Evolutionary conservation across 2,888 invertebrate genomes (phyloP).

Genomic region (Priapulus caudatus): DNA sequence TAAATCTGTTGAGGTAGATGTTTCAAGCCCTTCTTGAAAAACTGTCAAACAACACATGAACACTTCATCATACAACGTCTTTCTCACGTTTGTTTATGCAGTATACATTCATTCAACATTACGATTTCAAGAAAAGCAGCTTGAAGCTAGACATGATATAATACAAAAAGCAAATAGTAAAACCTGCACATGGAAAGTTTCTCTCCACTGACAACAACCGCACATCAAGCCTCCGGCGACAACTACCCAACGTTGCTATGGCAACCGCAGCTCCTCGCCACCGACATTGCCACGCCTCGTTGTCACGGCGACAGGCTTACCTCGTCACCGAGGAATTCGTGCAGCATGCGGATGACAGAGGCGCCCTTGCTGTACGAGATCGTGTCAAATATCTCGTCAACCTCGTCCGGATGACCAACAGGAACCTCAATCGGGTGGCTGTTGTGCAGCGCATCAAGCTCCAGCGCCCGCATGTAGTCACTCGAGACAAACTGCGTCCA

Average conservation of each 20-base stretch:
- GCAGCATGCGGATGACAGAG: conserved; percentile 84
- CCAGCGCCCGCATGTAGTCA: conserved; percentile 61
- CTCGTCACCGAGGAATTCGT: conserved; percentile 79
- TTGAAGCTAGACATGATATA: no score
- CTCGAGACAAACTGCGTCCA: conserved; percentile 93
- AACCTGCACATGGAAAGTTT: no score
- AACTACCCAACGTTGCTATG: no score
- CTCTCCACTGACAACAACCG: no score
- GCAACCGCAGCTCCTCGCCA: no score
- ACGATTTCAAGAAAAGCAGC: no score
- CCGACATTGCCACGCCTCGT: no score
- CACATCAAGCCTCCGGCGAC: no score
- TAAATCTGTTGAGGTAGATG: conserved; percentile 66
- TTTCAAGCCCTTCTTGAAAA: conserved; percentile 88
- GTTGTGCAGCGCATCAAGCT: conserved; percentile 69
- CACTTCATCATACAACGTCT: no score
- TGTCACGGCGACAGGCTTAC: conserved; percentile 33
- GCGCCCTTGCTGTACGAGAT: conserved; percentile 95
- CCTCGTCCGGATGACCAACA: conserved; percentile 83
- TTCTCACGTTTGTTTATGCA: no score
- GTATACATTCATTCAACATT: no score
- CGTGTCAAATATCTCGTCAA: conserved; percentile 94
- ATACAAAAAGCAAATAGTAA: no score
- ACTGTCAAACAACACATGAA: conserved; percentile 42
- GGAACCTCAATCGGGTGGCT: conserved; percentile 46